phyloP scores from a whole-genome alignment of 1,140 invertebrate genomes.

The Panulirus ornatus region DNA sequence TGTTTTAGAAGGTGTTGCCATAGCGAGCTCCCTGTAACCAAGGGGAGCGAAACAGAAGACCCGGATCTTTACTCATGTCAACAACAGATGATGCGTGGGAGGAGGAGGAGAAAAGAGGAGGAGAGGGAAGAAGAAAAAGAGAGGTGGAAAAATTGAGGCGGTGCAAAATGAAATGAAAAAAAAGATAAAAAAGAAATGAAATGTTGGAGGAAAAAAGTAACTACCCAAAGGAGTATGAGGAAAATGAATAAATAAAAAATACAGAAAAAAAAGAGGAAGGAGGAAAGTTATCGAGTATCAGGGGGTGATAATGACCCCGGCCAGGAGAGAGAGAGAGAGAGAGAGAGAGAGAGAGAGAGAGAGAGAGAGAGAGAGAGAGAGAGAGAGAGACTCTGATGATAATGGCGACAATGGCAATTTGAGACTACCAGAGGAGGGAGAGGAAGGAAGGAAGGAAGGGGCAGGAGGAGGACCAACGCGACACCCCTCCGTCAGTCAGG shows the following conservation, averaged over 20 bases:
- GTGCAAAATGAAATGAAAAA: no score
- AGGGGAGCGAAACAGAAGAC: no score
- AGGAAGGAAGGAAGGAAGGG: neutral
- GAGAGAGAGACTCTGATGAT: neutral
- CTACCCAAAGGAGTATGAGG: constrained; percentile 4
- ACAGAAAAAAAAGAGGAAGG: neutral
- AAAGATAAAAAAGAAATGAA: no score
- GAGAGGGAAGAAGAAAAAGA: no score
- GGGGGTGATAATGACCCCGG: neutral
- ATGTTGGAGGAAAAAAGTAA: no score
- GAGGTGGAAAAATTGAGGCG: no score
- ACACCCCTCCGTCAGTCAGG: neutral
- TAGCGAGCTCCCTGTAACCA: no score
- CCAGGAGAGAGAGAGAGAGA: neutral
- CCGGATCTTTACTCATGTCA: no score
- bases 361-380: neutral
- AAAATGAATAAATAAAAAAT: neutral
- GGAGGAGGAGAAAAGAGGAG: no score
- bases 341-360: neutral
- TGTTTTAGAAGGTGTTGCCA: no score
- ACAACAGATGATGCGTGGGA: no score
- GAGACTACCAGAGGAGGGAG: neutral
- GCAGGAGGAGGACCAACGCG: neutral
- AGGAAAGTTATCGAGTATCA: neutral
- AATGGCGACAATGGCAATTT: neutral